Evolutionary conservation across 2,113 vertebrate species (phyloP).

Genomic region (Haplotaxodon microlepis): DNA sequence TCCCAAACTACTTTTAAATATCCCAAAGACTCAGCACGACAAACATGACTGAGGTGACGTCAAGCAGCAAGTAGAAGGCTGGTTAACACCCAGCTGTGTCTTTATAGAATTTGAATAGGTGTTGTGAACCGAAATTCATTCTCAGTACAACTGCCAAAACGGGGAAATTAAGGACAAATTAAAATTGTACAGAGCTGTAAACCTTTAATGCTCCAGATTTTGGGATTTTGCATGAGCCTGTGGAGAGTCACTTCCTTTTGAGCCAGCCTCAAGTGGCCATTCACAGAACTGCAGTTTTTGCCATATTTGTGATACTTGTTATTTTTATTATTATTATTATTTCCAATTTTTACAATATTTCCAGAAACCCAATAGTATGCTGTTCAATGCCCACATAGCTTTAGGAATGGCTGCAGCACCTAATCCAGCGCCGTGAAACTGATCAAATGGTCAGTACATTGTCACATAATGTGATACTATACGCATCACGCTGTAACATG

Average conservation of each 20-base stretch:
- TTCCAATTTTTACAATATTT: neutral
- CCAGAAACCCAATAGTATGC: neutral
- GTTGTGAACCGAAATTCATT: neutral
- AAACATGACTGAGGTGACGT: neutral
- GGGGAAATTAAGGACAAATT: neutral
- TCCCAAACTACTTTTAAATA: neutral
- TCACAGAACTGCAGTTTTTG: neutral
- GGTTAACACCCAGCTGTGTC: neutral
- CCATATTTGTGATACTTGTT: neutral
- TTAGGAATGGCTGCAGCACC: neutral
- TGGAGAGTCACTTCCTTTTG: neutral
- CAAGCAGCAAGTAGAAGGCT: neutral
- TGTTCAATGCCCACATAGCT: neutral
- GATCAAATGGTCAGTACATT: constrained; percentile 40
- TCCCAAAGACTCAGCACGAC: neutral
- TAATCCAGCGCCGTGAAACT: neutral
- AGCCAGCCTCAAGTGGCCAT: neutral
- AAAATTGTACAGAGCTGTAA: neutral
- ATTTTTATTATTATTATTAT: neutral
- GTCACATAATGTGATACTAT: constrained; percentile 47
- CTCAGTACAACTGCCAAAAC: neutral
- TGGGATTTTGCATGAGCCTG: neutral
- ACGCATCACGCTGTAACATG: constrained; percentile 53
- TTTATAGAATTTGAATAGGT: neutral
- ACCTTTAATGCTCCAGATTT: neutral